Evolutionary conservation across 2,113 vertebrate species (phyloP).

Genomic region (Clupea harengus): DNA sequence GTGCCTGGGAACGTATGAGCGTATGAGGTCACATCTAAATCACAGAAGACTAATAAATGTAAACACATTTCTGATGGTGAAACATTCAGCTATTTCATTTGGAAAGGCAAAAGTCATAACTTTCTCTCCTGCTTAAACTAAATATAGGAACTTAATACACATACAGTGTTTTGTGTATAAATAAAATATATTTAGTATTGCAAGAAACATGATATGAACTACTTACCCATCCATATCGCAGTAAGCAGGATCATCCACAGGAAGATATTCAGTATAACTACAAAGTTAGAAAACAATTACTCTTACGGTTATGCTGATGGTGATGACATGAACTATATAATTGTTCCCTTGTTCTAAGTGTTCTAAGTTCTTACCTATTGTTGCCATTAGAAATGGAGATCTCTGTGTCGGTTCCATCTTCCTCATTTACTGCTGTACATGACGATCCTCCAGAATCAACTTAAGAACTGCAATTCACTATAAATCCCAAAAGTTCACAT

Average conservation of each 20-base stretch:
- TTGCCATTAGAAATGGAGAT: not conserved
- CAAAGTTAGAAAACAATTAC: not conserved
- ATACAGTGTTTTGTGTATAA: not conserved
- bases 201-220: not conserved
- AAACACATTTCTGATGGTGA: not conserved
- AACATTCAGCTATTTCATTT: not conserved
- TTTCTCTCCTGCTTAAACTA: too few species aligned
- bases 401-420: not conserved
- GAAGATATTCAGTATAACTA: constrained; percentile 43
- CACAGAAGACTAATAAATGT: not conserved
- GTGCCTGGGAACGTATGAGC: constrained; percentile 37
- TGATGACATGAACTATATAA: not conserved
- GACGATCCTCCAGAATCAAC: not conserved
- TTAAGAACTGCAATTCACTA: not conserved
- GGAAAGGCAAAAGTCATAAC: not conserved
- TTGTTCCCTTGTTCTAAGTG: not conserved
- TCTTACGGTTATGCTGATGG: not conserved
- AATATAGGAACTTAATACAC: not conserved
- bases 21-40: not conserved
- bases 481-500: not conserved
- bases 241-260: constrained; percentile 41
- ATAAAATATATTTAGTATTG: not conserved
- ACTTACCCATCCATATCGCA: constrained; percentile 43
- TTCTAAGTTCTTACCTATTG: not conserved
- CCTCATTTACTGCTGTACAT: not conserved